These are phyloP conservation scores for Plectus sambesii DNA, from an alignment of 1,140 invertebrate species.

Conservation along the genomic window DNA sequence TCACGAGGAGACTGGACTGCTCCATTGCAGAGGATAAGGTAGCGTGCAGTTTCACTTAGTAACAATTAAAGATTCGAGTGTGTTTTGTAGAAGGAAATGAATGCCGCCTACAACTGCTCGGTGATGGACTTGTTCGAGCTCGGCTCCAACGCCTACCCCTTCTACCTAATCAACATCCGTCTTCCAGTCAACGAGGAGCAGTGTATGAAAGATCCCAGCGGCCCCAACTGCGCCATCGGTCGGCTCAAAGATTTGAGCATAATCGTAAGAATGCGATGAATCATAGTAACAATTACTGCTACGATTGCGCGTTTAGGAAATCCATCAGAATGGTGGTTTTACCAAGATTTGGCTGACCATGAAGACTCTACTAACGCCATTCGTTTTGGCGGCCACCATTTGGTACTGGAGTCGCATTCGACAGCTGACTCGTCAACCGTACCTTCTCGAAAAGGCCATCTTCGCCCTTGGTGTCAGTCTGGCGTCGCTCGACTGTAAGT, in stretches of 20 bases:
- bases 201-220: conserved; percentile 52
- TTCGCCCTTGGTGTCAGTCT: conserved; percentile 70
- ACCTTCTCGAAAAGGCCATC: conserved; percentile 81
- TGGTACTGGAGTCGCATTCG: conserved; percentile 91
- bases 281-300: conserved; percentile 15
- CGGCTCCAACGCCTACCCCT: conserved; percentile 88
- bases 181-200: conserved; percentile 56
- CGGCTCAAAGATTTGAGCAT: conserved; percentile 68
- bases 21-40: conserved; percentile 32
- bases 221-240: conserved; percentile 67
- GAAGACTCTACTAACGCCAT: conserved; percentile 83
- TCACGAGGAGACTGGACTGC: conserved; percentile 47
- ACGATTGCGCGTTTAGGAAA: conserved; percentile 52
- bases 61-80: neutral
- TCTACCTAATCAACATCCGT: conserved; percentile 84
- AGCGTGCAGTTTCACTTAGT: conserved; percentile 10
- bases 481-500: conserved; percentile 70
- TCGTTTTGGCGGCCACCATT: conserved; percentile 66
- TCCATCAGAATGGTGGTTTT: conserved; percentile 98
- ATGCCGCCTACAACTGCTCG: conserved; percentile 73
- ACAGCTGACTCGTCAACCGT: conserved; percentile 68
- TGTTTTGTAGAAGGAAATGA: conserved; percentile 50
- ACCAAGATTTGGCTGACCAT: conserved; percentile 92
- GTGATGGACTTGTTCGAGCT: conserved; percentile 87
- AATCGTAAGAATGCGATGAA: conserved; percentile 52